Evolutionary conservation across 2,888 invertebrate genomes (phyloP).

Genomic region (Pristionchus japonicus): DNA sequence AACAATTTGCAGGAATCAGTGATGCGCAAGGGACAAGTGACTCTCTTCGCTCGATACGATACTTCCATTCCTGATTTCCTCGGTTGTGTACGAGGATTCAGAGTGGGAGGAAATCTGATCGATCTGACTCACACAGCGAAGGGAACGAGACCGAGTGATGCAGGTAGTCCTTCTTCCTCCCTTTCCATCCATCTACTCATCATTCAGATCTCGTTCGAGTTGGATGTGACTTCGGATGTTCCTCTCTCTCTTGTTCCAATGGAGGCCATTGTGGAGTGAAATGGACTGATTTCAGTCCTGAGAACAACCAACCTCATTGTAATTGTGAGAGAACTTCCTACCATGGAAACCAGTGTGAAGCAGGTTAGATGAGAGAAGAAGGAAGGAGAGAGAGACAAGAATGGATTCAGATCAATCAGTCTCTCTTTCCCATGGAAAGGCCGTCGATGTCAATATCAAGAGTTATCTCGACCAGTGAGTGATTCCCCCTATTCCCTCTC

Average conservation of each 20-base stretch:
- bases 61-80: slow-evolving; percentile 62
- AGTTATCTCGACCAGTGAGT: neutral
- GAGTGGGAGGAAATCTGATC: slow-evolving; percentile 51
- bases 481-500: no score
- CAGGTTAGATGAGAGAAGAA: neutral
- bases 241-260: slow-evolving; percentile 62
- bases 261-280: slow-evolving; percentile 70
- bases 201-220: slow-evolving; percentile 58
- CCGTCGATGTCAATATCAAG: neutral
- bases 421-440: neutral
- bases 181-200: neutral
- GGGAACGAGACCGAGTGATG: slow-evolving; percentile 48
- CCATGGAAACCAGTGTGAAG: slow-evolving; percentile 58
- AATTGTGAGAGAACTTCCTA: slow-evolving; percentile 70
- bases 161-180: neutral
- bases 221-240: slow-evolving; percentile 67
- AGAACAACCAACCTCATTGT: slow-evolving; percentile 54
- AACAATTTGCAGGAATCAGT: neutral
- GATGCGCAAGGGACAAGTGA: slow-evolving; percentile 48
- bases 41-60: slow-evolving; percentile 57
- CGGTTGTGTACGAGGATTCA: slow-evolving; percentile 69
- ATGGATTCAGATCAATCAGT: neutral
- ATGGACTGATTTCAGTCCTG: slow-evolving; percentile 65
- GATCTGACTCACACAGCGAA: slow-evolving; percentile 51
- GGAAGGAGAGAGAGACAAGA: no score